Conservation (phyloP, 2,113 vertebrate genomes). For the Orientallactaga bullata region DNA sequence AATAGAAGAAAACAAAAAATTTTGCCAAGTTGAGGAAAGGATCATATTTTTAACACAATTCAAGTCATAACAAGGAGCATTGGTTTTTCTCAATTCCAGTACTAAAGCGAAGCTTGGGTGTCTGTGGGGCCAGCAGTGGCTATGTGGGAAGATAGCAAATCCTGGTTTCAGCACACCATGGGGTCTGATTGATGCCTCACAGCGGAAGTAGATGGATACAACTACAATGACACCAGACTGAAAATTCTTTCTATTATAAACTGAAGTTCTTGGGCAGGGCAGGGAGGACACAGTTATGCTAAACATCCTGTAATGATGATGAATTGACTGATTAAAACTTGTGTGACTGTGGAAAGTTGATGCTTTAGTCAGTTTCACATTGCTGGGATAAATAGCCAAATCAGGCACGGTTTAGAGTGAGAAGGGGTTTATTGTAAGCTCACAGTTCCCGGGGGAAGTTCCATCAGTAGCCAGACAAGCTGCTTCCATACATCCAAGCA, state of each 20-base stretch:
- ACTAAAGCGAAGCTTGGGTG: not conserved
- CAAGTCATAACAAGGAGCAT: not conserved
- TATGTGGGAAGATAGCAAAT: not conserved
- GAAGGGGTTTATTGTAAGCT: too few species aligned
- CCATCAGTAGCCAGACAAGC: too few species aligned
- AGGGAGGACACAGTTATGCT: too few species aligned
- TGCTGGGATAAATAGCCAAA: too few species aligned
- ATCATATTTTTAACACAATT: slow-evolving; percentile 8
- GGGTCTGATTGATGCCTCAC: not conserved
- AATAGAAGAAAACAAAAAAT: slow-evolving; percentile 44
- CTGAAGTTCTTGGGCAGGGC: too few species aligned
- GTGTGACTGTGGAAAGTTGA: too few species aligned
- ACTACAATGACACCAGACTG: not conserved
- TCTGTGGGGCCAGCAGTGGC: not conserved
- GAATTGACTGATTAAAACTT: too few species aligned
- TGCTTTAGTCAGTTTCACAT: too few species aligned
- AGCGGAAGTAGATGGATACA: not conserved
- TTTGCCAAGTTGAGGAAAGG: slow-evolving; percentile 41
- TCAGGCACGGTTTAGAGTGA: too few species aligned
- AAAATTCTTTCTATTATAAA: not conserved
- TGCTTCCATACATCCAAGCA: too few species aligned
- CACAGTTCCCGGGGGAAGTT: too few species aligned
- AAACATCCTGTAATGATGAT: too few species aligned
- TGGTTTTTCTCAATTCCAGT: not conserved
- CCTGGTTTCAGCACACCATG: fast-evolving